Conservation (phyloP, 2,888 invertebrate species). For the Andrena marginata region DNA sequence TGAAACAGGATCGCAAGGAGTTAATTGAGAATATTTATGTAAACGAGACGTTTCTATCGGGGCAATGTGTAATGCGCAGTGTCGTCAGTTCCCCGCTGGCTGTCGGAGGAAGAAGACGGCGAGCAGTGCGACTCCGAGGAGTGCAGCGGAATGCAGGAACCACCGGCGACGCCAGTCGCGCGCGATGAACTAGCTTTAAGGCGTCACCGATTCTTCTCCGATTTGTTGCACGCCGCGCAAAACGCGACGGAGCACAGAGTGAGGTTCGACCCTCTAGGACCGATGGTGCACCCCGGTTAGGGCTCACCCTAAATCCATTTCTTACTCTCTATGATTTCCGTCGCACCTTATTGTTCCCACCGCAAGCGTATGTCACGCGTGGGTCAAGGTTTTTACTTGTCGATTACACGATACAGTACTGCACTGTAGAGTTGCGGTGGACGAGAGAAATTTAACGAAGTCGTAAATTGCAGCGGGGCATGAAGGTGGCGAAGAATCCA, state of each 20-base stretch:
- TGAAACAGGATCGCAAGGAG: no score
- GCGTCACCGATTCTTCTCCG: slow-evolving; percentile 92
- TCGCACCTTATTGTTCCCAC: background rate
- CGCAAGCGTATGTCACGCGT: background rate
- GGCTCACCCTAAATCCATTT: slow-evolving; percentile 66
- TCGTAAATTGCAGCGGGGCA: background rate
- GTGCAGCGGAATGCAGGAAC: slow-evolving; percentile 87
- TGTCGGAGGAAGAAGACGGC: slow-evolving; percentile 84
- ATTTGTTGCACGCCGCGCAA: slow-evolving; percentile 90
- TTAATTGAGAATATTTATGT: background rate
- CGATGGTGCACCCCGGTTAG: slow-evolving; percentile 88
- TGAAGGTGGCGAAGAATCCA: no score
- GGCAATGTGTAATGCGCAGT: slow-evolving; percentile 51
- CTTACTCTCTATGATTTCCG: slow-evolving; percentile 39
- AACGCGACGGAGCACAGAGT: slow-evolving; percentile 91
- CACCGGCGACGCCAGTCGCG: slow-evolving; percentile 92
- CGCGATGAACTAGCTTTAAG: slow-evolving; percentile 92
- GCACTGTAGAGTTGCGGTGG: background rate
- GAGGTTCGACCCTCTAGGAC: slow-evolving; percentile 91
- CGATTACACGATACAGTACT: background rate
- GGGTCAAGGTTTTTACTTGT: background rate
- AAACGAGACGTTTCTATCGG: slow-evolving; percentile 12
- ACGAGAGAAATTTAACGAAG: background rate
- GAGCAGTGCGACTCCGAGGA: slow-evolving; percentile 76
- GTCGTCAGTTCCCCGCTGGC: slow-evolving; percentile 78